These are phyloP conservation scores for Eremobia ochroleuca DNA, from an alignment of 2,888 invertebrate genomes.

Conservation along the genomic window DNA sequence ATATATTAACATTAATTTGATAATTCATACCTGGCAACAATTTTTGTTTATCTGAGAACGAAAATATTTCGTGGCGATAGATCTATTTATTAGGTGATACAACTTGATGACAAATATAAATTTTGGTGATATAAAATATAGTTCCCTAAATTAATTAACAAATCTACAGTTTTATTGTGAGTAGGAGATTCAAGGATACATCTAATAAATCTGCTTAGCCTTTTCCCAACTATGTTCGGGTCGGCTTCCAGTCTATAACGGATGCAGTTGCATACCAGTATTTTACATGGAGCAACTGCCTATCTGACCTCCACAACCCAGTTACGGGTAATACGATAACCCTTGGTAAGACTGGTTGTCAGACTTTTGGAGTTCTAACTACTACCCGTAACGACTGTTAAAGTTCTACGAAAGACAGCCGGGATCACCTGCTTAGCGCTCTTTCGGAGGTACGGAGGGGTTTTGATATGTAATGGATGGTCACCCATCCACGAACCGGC, in stretches of 20 bases:
- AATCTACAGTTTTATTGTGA: background rate
- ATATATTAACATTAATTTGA: too few species aligned
- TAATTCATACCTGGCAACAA: too few species aligned
- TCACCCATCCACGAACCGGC: background rate
- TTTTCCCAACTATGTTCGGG: background rate
- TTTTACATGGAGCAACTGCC: background rate
- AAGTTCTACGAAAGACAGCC: background rate
- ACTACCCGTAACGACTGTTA: too few species aligned
- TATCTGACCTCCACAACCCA: too few species aligned
- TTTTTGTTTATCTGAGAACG: too few species aligned
- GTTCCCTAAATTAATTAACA: slow-evolving; percentile 16
- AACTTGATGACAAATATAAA: too few species aligned
- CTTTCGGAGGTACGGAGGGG: too few species aligned
- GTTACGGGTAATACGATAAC: background rate
- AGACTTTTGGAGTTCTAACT: background rate
- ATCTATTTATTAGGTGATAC: too few species aligned
- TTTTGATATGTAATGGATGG: too few species aligned
- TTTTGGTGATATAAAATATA: too few species aligned
- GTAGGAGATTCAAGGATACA: slow-evolving; percentile 3
- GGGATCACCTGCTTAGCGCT: too few species aligned
- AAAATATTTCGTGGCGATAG: too few species aligned
- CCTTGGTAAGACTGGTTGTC: background rate
- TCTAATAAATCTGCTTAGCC: background rate
- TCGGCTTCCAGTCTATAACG: background rate
- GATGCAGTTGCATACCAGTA: background rate